phyloP scores from a whole-genome alignment of 2,797 vertebrate genomes.

The Clarias platycephalus region DNA sequence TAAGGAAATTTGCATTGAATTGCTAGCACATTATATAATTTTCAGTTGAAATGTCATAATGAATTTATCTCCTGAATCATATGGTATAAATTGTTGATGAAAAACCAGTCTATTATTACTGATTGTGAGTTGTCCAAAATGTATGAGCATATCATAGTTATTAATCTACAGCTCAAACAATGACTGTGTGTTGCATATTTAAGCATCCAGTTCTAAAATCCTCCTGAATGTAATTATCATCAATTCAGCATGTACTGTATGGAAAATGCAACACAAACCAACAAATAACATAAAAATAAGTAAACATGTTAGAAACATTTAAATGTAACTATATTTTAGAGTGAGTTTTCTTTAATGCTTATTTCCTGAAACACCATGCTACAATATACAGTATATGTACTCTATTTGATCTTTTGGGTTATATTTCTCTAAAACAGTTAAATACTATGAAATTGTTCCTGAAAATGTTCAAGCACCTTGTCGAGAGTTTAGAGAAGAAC shows the following conservation, averaged over 20 bases:
- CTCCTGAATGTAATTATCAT: background rate
- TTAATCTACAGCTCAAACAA: background rate
- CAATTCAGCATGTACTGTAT: background rate
- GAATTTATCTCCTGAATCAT: background rate
- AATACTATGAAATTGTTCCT: background rate
- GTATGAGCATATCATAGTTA: no score
- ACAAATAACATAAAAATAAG: background rate
- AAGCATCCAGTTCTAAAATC: background rate
- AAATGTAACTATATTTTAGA: no score
- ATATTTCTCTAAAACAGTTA: conserved; percentile 17
- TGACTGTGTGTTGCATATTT: background rate
- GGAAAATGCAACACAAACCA: background rate
- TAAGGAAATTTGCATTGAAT: background rate
- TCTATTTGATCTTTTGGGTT: background rate
- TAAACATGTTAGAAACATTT: background rate
- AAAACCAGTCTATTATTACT: background rate
- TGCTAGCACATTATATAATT: background rate
- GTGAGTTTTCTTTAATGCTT: background rate
- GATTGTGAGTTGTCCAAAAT: background rate
- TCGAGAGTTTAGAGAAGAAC: background rate
- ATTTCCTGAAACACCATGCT: background rate
- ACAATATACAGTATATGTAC: background rate
- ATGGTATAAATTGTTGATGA: background rate
- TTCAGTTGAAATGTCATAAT: background rate
- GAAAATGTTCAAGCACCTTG: background rate